A percentile compares a stretch with the other conserved stretches of the same genome.
Evolutionary conservation across 2,797 vertebrate genomes (phyloP).

Genomic region (Chlorospingus flavigularis): DNA sequence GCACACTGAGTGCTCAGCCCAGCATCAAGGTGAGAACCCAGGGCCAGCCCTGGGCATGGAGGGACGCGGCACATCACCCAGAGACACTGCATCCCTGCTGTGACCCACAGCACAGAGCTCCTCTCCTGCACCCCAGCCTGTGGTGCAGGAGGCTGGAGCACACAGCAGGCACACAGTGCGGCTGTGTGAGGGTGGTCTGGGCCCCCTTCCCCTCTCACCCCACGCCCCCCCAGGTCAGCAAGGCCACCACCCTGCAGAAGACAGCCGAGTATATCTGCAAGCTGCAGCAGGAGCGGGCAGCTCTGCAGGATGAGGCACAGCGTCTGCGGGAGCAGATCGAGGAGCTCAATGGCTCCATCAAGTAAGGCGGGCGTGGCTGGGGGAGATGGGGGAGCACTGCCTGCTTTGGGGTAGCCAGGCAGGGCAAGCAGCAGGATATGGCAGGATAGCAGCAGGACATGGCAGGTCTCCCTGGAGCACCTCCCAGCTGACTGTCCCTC

Average conservation of each 20-base stretch:
- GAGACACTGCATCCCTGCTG: accelerated
- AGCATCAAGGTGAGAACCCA: conserved; percentile 87
- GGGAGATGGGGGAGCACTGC: background rate
- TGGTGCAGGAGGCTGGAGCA: background rate
- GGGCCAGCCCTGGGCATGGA: background rate
- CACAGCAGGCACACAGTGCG: accelerated
- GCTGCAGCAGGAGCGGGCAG: conserved; percentile 91
- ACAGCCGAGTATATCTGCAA: conserved; percentile 93
- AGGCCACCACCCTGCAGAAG: conserved; percentile 94
- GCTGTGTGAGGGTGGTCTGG: background rate
- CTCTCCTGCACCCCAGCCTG: background rate
- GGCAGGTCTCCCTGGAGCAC: background rate
- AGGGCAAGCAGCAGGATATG: background rate
- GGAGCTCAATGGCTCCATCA: conserved; percentile 90
- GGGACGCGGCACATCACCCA: accelerated
- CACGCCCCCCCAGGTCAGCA: conserved; percentile 84
- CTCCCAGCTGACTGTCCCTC: background rate
- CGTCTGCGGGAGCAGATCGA: conserved; percentile 89
- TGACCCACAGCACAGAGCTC: background rate
- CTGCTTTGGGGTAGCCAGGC: background rate
- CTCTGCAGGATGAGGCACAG: conserved; percentile 92
- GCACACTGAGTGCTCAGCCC: conserved; percentile 89
- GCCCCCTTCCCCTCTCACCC: background rate
- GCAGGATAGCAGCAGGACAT: background rate
- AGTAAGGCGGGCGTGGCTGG: conserved; percentile 69